Base-by-base conservation (phyloP, 2,888 invertebrate genomes). In the Nezara viridula region DNA sequence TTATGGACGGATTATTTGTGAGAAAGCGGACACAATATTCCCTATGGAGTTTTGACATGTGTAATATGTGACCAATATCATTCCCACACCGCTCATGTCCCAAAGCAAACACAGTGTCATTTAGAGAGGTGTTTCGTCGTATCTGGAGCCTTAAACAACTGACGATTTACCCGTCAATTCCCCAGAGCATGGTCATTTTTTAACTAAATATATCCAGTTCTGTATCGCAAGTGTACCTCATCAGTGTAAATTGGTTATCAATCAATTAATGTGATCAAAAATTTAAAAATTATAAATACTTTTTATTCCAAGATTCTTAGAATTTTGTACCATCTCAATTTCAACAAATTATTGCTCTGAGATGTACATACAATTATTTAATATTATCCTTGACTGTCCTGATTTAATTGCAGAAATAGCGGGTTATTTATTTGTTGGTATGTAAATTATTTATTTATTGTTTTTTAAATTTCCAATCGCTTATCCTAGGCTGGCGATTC, bases 11-110 rank as follows among this genome's bases (percentile, higher is more conserved):
- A 32, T 40, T 86, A 55, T 86, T 86, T 86, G 86, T 86, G 40
- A 55, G 55, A 86, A 52, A 40, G 50, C 52, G 19, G 10, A 24
- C 24, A 50, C 40, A 50, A 86, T 86, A 60, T 86, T 55, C 60
- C 60, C 24, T 52, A 60, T 55, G 40, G 86, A 3, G 49, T 86
- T 86, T 40, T 55, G 86, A 86, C 86, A 40, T 60, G 21, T n/a
- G 16, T 86, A 60, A 86, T 81, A 86, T 86, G 86, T 86, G 86
- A 86, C 50, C 52, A 86, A 86, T 86, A 86, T 60, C 52, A n/a
- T 86, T 44, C 40, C 44, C 10, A 81, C 37, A 44, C 60, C 60
- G 60, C 27, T 81, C 37, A 81, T 81, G 12, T 81, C 14, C 32
- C 66, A n/a, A 14, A 14, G 44, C n/a, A n/a, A 81, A 81, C 32